phyloP scores from a whole-genome alignment of 2,888 invertebrate genomes.

The Drosophila recens region DNA sequence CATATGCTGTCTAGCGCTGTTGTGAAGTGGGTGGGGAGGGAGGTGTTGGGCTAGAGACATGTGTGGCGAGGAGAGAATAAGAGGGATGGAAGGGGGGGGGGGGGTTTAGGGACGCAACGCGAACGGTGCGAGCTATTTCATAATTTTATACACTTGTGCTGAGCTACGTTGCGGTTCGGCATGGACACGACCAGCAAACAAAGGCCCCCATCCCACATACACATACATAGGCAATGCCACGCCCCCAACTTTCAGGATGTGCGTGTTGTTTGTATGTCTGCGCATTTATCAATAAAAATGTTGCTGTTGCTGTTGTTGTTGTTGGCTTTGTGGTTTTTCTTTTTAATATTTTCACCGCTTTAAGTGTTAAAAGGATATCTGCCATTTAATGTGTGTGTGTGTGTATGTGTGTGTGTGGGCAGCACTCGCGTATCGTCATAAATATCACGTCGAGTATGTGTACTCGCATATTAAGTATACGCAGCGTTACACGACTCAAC shows the following conservation, averaged over 20 bases:
- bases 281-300: constrained; percentile 83
- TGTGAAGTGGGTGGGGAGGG: not conserved
- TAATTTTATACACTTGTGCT: constrained; percentile 81
- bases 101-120: constrained; percentile 44
- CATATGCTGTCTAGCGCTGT: constrained; percentile 18
- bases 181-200: constrained; percentile 70
- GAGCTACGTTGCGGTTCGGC: constrained; percentile 71
- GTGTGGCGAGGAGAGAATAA: not conserved
- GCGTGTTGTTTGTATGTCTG: constrained; percentile 59
- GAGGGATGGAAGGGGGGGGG: not conserved
- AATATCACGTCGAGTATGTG: constrained; percentile 59
- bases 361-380: constrained; percentile 83
- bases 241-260: constrained; percentile 14
- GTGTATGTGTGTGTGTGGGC: constrained; percentile 25
- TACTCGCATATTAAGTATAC: constrained; percentile 70
- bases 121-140: constrained; percentile 76
- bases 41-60: not conserved
- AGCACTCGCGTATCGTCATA: constrained; percentile 69
- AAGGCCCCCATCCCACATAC: constrained; percentile 4
- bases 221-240: constrained; percentile 15
- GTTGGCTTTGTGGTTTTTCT: constrained; percentile 81
- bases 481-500: constrained; percentile 53
- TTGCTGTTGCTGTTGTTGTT: constrained; percentile 60
- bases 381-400: constrained; percentile 67
- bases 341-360: constrained; percentile 79